phyloP scores from a whole-genome alignment of 2,797 vertebrate species.

The Emydoidea blandingii region DNA sequence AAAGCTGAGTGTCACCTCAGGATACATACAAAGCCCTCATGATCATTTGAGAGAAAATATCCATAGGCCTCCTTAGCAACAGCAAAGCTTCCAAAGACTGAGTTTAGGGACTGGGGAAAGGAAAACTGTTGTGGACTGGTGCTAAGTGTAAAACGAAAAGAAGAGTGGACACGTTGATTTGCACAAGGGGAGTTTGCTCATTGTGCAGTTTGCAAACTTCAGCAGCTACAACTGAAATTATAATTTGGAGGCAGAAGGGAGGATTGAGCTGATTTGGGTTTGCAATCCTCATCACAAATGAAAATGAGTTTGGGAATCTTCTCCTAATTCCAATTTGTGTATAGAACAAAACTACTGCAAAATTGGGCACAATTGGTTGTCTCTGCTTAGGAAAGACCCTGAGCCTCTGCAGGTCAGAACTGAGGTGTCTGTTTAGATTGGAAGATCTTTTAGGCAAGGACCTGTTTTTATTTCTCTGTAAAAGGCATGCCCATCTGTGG shows the following conservation, averaged over 20 bases:
- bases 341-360: neutral
- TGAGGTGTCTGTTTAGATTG: neutral
- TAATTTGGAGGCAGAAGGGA: neutral
- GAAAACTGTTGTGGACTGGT: neutral
- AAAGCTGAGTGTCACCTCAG: too few relatives aligned
- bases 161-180: neutral
- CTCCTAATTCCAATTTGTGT: neutral
- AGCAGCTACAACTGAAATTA: neutral
- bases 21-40: too few relatives aligned
- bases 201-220: neutral
- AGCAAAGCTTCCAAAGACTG: neutral
- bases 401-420: neutral
- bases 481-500: neutral
- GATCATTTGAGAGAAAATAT: neutral
- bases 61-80: neutral
- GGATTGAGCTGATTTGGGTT: neutral
- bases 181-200: neutral
- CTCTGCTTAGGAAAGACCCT: neutral
- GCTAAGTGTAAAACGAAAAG: neutral
- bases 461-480: neutral
- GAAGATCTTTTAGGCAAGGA: neutral
- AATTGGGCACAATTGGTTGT: neutral
- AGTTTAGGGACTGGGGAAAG: neutral
- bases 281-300: neutral
- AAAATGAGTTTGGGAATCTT: neutral